Evolutionary conservation across 2,113 vertebrate species (phyloP).

Genomic region (Indicator indicator): DNA sequence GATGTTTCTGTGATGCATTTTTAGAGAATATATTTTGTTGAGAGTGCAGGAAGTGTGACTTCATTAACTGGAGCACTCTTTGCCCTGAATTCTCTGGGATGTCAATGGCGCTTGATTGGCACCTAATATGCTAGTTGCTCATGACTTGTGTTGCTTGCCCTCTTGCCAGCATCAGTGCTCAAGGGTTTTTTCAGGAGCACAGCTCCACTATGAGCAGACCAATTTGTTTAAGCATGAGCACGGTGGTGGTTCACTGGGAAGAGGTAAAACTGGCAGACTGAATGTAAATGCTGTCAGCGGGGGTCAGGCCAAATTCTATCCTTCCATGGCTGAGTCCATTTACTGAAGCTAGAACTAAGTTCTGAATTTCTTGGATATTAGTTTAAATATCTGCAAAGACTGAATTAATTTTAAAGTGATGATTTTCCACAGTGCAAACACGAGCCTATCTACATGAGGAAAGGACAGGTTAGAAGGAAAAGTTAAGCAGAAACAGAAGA

Average conservation of each 20-base stretch:
- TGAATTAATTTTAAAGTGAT: background rate
- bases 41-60: background rate
- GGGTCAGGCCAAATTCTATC: background rate
- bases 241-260: background rate
- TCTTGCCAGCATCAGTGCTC: background rate
- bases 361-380: background rate
- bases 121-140: background rate
- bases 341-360: background rate
- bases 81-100: background rate
- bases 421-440: background rate
- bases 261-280: background rate
- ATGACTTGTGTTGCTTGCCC: background rate
- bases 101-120: background rate
- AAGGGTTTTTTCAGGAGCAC: background rate
- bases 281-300: background rate
- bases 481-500: background rate
- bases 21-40: background rate
- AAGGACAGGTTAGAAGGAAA: background rate
- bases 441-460: background rate
- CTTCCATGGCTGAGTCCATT: background rate
- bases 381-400: background rate
- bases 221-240: background rate
- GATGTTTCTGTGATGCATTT: background rate
- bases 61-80: background rate
- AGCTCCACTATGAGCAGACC: background rate